Evolutionary conservation across 2,797 vertebrate genomes (phyloP).

Genomic region (Percopsis omiscomaycus): DNA sequence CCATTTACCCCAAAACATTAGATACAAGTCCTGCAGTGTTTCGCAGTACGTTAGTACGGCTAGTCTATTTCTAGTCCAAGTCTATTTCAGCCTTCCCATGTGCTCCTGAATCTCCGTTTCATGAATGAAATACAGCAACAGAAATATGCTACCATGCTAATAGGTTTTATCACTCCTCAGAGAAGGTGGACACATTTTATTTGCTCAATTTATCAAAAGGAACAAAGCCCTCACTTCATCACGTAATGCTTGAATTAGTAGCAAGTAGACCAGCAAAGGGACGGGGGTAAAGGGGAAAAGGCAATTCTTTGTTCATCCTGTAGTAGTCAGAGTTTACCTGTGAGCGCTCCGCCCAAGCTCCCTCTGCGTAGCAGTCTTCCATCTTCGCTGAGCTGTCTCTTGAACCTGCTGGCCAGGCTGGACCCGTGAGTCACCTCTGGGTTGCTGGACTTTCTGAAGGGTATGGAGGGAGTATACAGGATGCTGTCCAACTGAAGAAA

Average conservation of each 20-base stretch:
- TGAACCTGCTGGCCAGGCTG: conserved; percentile 81
- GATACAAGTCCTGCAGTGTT: too few relatives aligned
- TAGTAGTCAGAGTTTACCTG: conserved; percentile 75
- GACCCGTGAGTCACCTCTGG: conserved; percentile 81
- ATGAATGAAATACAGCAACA: background rate
- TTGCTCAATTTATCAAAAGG: background rate
- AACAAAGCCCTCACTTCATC: background rate
- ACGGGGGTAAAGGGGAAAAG: background rate
- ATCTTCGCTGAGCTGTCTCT: conserved; percentile 87
- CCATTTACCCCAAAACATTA: background rate
- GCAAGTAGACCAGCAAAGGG: too few relatives aligned
- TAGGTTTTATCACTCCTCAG: too few relatives aligned
- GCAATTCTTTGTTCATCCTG: background rate
- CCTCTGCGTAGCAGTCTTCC: conserved; percentile 84
- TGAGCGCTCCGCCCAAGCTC: conserved; percentile 92
- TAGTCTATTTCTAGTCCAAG: too few relatives aligned
- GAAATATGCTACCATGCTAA: background rate
- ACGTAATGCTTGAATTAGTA: too few relatives aligned
- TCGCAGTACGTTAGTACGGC: too few relatives aligned
- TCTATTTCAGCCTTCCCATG: too few relatives aligned
- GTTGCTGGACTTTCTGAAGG: conserved; percentile 87
- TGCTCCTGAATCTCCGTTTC: too few relatives aligned
- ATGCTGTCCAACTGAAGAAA: conserved; percentile 85
- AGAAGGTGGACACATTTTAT: too few relatives aligned
- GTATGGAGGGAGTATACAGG: conserved; percentile 80